These are phyloP conservation scores for Diceros bicornis DNA, from an alignment of 2,797 vertebrate species.

Conservation along the genomic window DNA sequence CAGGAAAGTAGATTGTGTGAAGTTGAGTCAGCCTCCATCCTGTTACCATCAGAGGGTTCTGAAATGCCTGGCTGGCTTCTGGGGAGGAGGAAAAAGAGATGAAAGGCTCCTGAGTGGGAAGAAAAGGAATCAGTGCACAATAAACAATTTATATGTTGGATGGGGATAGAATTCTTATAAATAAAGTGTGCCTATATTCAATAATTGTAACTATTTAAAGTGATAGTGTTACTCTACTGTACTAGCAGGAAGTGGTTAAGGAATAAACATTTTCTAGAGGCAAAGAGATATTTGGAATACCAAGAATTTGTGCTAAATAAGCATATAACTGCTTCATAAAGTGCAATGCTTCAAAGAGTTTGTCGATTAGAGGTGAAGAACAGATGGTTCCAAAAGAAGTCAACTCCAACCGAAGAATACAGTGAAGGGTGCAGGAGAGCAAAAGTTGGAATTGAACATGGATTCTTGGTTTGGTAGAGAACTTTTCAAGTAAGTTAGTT, in stretches of 20 bases:
- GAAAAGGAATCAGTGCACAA: not conserved
- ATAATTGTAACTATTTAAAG: constrained; percentile 32
- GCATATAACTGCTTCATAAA: not conserved
- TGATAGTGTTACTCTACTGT: not conserved
- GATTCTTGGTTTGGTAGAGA: not conserved
- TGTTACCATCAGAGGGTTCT: not conserved
- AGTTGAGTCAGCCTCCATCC: not conserved
- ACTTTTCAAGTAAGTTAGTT: not conserved
- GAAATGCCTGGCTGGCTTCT: not conserved
- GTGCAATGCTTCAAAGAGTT: not conserved
- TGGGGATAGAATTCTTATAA: not conserved
- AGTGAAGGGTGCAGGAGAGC: not conserved
- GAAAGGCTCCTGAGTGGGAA: not conserved
- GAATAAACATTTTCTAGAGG: not conserved
- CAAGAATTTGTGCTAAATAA: not conserved
- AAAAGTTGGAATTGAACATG: not conserved
- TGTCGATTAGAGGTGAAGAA: not conserved
- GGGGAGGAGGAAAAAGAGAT: not conserved
- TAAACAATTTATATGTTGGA: not conserved
- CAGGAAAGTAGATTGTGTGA: not conserved
- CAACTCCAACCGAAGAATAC: not conserved
- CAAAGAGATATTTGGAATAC: not conserved
- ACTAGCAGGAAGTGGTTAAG: not conserved
- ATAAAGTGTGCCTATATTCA: not conserved
- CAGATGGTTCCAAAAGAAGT: not conserved